Percentiles rank a stretch among this genome's conserved stretches.
Conservation (phyloP, 2,888 invertebrate species). For the Caenorhabditis doughertyi region DNA sequence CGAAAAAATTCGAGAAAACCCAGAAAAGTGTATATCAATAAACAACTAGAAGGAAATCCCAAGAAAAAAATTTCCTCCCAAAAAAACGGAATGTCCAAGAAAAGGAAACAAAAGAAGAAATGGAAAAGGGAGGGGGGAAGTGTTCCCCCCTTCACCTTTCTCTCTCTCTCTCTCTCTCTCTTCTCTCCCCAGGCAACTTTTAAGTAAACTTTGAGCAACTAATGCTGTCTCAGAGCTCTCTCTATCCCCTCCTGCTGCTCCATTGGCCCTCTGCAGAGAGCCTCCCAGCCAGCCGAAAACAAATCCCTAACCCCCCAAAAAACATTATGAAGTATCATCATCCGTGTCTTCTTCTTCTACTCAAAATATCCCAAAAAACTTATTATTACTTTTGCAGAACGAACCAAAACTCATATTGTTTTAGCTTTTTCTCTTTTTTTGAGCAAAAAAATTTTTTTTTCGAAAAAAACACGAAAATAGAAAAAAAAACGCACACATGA, state of each 20-base stretch:
- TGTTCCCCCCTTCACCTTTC: background rate
- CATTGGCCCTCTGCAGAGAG: background rate
- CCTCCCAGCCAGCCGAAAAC: constrained; percentile 3
- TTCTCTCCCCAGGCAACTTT: background rate
- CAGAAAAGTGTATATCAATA: too few species aligned
- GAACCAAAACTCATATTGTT: constrained; percentile 10
- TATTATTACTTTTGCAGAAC: constrained; percentile 5
- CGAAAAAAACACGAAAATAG: constrained; percentile 3
- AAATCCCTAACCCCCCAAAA: constrained; percentile 36
- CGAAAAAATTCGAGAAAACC: too few species aligned
- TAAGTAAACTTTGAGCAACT: constrained; percentile 32
- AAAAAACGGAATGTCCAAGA: too few species aligned
- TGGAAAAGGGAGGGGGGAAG: too few species aligned
- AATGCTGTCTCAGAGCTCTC: constrained; percentile 8
- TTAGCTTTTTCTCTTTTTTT: background rate
- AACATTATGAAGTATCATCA: constrained; percentile 31
- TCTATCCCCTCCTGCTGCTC: too few species aligned
- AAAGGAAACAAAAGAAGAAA: too few species aligned
- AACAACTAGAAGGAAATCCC: too few species aligned
- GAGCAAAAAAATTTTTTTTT: background rate
- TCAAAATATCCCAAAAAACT: constrained; percentile 11
- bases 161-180: background rate
- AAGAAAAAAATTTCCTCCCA: too few species aligned
- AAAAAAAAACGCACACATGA: constrained; percentile 15
- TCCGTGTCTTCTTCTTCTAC: background rate